Evolutionary conservation across 1,140 invertebrate species (phyloP).

Genomic region (Epicauta chinensis): DNA sequence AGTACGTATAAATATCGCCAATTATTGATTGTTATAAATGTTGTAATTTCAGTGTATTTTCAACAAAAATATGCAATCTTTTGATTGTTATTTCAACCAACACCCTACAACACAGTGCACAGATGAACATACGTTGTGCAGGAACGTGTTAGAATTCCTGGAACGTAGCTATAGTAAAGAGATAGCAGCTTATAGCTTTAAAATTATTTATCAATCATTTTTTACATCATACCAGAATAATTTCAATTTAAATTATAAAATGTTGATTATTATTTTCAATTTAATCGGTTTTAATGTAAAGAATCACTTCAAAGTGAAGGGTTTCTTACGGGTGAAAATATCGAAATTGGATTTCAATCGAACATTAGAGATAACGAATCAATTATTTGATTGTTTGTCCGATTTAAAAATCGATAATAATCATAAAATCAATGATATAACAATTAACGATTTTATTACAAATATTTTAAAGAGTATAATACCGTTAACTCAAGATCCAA

Average conservation of each 20-base stretch:
- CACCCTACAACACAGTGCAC: background rate
- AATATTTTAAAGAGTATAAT: conserved; percentile 26
- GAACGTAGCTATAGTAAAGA: background rate
- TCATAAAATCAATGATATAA: conserved; percentile 18
- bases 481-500: conserved; percentile 16
- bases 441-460: conserved; percentile 29
- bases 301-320: conserved; percentile 16
- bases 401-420: conserved; percentile 18
- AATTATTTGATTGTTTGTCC: conserved; percentile 24
- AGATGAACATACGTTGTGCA: background rate
- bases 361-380: conserved; percentile 13
- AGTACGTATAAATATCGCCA: conserved; percentile 21
- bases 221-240: conserved; percentile 17
- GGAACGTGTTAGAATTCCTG: background rate
- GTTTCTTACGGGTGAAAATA: background rate
- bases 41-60: conserved; percentile 25
- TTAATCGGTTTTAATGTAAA: conserved; percentile 28
- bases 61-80: conserved; percentile 18
- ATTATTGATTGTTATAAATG: too few species aligned
- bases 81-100: conserved; percentile 12
- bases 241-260: conserved; percentile 24
- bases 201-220: conserved; percentile 30
- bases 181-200: conserved; percentile 11
- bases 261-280: conserved; percentile 27
- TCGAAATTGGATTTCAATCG: too few species aligned